A percentile compares a stretch with the other conserved stretches of the same genome.
phyloP scores from a whole-genome alignment of 2,113 vertebrate genomes.

The Cygnus buccinator region DNA sequence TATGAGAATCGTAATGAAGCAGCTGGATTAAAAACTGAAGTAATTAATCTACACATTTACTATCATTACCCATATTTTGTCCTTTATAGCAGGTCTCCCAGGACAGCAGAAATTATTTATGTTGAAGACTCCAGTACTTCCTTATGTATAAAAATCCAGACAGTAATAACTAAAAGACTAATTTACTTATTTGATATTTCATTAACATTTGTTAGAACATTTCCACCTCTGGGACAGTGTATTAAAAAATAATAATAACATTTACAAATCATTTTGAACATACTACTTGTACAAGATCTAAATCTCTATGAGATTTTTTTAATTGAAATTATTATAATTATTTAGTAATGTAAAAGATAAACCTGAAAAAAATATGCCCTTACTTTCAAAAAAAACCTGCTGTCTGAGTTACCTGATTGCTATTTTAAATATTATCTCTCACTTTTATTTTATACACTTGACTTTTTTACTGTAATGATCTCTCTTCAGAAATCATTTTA shows the following conservation, averaged over 20 bases:
- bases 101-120: not conserved
- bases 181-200: not conserved
- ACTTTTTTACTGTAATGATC: not conserved
- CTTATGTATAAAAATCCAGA: not conserved
- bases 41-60: not conserved
- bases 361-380: not conserved
- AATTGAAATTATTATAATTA: not conserved
- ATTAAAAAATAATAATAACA: not conserved
- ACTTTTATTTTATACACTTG: not conserved
- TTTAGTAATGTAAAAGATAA: not conserved
- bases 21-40: not conserved
- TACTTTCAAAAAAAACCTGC: not conserved
- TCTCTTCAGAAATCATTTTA: not conserved
- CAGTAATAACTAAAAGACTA: not conserved
- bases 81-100: not conserved
- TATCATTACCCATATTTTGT: not conserved
- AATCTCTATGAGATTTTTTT: not conserved
- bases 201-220: not conserved
- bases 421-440: not conserved
- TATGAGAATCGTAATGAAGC: not conserved
- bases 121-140: not conserved
- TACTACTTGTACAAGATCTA: not conserved
- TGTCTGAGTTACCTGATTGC: not conserved
- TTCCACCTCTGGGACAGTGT: not conserved
- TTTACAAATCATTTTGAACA: not conserved